These are phyloP conservation scores for Neomicropteryx cornuta DNA, from an alignment of 1,140 invertebrate species.

Conservation along the genomic window DNA sequence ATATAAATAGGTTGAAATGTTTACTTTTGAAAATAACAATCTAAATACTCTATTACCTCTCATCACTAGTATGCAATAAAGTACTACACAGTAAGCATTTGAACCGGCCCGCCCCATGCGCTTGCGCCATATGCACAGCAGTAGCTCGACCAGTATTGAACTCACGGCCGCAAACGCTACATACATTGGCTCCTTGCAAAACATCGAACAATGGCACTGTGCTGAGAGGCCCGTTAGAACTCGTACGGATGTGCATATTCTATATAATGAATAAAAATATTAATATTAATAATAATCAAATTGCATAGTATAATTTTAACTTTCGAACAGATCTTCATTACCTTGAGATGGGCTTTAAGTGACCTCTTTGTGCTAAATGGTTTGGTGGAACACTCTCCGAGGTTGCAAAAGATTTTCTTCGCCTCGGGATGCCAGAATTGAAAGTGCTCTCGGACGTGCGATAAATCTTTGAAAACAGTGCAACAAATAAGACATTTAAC, in stretches of 20 bases:
- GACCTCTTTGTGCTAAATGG: conserved; percentile 31
- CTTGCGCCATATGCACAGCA: conserved; percentile 23
- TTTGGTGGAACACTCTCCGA: conserved; percentile 28
- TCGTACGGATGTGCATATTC: too few relatives aligned
- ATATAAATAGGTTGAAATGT: background rate
- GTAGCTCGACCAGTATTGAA: conserved; percentile 22
- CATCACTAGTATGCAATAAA: conserved; percentile 24
- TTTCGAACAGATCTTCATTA: too few relatives aligned
- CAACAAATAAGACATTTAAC: conserved; percentile 30
- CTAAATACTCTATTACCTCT: conserved; percentile 18
- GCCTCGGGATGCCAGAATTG: conserved; percentile 24
- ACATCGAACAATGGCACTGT: too few relatives aligned
- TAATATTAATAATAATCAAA: too few relatives aligned
- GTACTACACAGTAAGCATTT: conserved; percentile 29
- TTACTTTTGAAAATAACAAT: background rate
- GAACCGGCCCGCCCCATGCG: conserved; percentile 29
- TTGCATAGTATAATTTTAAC: too few relatives aligned
- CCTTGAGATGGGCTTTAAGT: conserved; percentile 32
- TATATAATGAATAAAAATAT: too few relatives aligned
- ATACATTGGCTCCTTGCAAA: conserved; percentile 14
- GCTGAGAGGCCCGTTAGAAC: too few relatives aligned
- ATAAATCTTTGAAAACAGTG: conserved; percentile 18
- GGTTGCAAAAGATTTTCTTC: conserved; percentile 28
- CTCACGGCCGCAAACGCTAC: conserved; percentile 23
- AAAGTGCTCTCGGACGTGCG: conserved; percentile 30